Percentiles rank a stretch among this genome's conserved stretches.
Conservation (phyloP, 2,797 vertebrate species). For the Syndactyla subalaris region DNA sequence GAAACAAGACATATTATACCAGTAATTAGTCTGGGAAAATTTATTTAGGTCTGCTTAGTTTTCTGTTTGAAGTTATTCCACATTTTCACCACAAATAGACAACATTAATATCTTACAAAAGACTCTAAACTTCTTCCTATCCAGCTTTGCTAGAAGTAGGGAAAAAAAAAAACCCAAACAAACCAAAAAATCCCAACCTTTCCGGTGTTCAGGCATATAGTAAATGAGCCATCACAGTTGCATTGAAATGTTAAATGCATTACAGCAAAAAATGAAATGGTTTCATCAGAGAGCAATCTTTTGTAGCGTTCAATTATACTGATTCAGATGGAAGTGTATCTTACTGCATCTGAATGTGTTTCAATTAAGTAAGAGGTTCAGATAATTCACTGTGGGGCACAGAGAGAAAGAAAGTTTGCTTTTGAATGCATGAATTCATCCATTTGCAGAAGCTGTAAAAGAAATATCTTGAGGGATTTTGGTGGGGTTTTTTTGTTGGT, state of each 20-base stretch:
- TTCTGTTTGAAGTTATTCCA: not conserved
- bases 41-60: not conserved
- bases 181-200: not conserved
- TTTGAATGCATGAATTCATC: not conserved
- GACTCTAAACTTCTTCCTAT: not conserved
- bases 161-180: not conserved
- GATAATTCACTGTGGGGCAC: not conserved
- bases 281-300: slow-evolving; percentile 7
- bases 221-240: not conserved
- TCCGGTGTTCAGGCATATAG: not conserved
- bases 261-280: not conserved
- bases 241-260: not conserved
- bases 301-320: not conserved
- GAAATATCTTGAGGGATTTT: not conserved
- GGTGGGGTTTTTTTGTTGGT: not conserved
- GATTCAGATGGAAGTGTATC: not conserved
- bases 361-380: not conserved
- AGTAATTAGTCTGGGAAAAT: not conserved
- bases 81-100: not conserved
- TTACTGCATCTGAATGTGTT: not conserved
- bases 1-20: not conserved
- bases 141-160: not conserved
- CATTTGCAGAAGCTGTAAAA: not conserved
- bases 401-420: not conserved
- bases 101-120: not conserved